These are phyloP conservation scores for Montipora foliosa DNA, from an alignment of 64 coral and sea anemone species.

Conservation along the genomic window DNA sequence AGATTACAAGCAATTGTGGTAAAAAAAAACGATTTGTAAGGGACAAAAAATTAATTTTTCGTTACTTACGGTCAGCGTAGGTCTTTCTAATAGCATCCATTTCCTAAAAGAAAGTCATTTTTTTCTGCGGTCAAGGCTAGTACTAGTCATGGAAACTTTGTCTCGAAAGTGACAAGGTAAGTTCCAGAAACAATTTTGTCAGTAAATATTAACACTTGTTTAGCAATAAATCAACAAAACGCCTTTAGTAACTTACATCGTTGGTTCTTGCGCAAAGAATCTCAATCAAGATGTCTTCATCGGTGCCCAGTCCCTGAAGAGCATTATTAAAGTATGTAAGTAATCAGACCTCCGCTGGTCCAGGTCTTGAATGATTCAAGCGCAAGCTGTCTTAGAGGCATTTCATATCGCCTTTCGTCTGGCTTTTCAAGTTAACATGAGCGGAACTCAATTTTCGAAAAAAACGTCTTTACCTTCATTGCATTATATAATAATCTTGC, in stretches of 20 bases:
- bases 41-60: neutral
- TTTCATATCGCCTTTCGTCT: neutral
- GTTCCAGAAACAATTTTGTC: no score
- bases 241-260: slow-evolving; percentile 41
- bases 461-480: slow-evolving; percentile 65
- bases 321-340: neutral
- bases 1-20: no score
- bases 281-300: slow-evolving; percentile 83
- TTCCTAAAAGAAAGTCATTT: slow-evolving; percentile 33
- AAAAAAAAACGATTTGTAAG: neutral
- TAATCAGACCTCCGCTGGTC: neutral
- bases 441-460: neutral
- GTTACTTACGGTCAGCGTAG: slow-evolving; percentile 46
- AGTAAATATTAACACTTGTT: neutral
- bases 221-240: neutral
- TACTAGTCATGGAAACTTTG: no score
- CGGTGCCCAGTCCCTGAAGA: slow-evolving; percentile 73
- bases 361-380: neutral
- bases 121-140: neutral
- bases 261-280: slow-evolving; percentile 79
- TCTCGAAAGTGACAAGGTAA: neutral
- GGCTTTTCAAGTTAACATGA: neutral
- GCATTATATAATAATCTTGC: slow-evolving; percentile 70
- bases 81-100: slow-evolving; percentile 55
- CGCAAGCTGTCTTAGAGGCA: neutral